Evolutionary conservation across 1,140 invertebrate species (phyloP).

Genomic region (Apocrypta bakeri): DNA sequence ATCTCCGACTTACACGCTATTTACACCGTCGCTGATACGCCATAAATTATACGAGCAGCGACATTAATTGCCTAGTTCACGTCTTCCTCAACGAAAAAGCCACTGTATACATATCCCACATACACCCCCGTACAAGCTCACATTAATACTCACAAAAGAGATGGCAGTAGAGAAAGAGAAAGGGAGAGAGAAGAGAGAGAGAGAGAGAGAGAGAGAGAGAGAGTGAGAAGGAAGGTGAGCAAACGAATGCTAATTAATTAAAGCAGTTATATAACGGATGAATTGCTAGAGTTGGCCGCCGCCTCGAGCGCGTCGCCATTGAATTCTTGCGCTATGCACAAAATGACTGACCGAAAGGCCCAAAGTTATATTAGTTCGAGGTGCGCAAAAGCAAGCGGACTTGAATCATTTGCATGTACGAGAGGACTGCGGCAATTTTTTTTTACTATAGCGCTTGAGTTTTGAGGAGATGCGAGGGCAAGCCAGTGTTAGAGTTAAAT

Average conservation of each 20-base stretch:
- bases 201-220: not conserved
- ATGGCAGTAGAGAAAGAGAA: not conserved
- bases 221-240: not conserved
- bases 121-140: constrained; percentile 3
- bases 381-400: not conserved
- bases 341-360: constrained; percentile 28
- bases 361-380: constrained; percentile 15
- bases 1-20: constrained; percentile 39
- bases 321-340: not conserved
- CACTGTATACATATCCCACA: not conserved
- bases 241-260: constrained; percentile 48
- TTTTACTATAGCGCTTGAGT: constrained; percentile 6
- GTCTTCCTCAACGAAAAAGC: not conserved
- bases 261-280: not conserved
- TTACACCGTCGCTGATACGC: constrained; percentile 32
- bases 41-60: constrained; percentile 38
- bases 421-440: constrained; percentile 29
- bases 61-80: constrained; percentile 42
- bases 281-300: not conserved
- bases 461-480: not conserved
- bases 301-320: not conserved
- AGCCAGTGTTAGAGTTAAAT: constrained; percentile 28
- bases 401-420: constrained; percentile 37
- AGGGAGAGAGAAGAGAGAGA: not conserved
- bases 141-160: constrained; percentile 43